A percentile compares a stretch with the other conserved stretches of the same genome.
phyloP scores from a whole-genome alignment of 2,888 invertebrate species.

The Microplitis manilae region DNA sequence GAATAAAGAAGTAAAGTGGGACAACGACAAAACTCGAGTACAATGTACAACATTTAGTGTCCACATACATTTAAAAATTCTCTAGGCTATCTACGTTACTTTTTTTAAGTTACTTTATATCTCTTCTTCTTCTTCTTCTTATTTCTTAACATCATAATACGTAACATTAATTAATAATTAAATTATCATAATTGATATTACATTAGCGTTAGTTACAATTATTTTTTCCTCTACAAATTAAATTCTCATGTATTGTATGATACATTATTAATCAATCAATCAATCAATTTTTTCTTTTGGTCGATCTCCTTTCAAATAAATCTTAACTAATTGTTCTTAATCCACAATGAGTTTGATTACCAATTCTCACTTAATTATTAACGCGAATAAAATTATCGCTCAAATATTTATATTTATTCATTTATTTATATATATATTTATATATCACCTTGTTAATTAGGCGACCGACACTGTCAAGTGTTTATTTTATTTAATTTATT shows the following conservation, averaged over 20 bases:
- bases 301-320: neutral
- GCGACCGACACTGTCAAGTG: neutral
- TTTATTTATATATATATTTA: slow-evolving; percentile 4
- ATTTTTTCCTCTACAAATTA: slow-evolving; percentile 4
- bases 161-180: slow-evolving; percentile 10
- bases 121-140: slow-evolving; percentile 22
- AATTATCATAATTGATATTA: slow-evolving; percentile 10
- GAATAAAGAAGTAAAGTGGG: neutral
- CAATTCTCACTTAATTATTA: slow-evolving; percentile 8
- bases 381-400: slow-evolving; percentile 1
- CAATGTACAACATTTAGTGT: slow-evolving; percentile 32
- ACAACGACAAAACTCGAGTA: slow-evolving; percentile 6
- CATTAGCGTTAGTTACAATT: slow-evolving; percentile 4
- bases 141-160: slow-evolving; percentile 10
- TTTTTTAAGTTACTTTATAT: slow-evolving; percentile 20
- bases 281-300: neutral
- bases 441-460: slow-evolving; percentile 11
- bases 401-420: slow-evolving; percentile 15
- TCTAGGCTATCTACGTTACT: slow-evolving; percentile 36
- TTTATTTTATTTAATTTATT: neutral
- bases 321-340: neutral
- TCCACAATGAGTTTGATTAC: neutral
- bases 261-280: neutral
- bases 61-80: slow-evolving; percentile 14
- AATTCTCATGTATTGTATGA: slow-evolving; percentile 17